Conservation (phyloP, 1,140 invertebrate species). For the Homarus americanus region DNA sequence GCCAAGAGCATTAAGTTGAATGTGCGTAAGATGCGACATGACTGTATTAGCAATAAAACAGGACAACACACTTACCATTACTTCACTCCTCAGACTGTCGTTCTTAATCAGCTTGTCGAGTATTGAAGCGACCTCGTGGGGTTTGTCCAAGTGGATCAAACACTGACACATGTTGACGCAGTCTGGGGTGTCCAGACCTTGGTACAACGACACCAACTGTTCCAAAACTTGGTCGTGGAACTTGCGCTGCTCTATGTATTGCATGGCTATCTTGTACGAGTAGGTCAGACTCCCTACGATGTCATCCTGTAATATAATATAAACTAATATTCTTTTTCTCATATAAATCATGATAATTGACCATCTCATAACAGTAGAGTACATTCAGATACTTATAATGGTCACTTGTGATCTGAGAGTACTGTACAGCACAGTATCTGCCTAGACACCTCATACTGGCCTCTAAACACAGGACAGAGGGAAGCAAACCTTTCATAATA, state of each 20-base stretch:
- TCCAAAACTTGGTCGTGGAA: conserved; percentile 94
- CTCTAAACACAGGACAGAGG: no score
- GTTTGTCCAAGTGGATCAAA: conserved; percentile 96
- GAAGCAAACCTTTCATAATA: no score
- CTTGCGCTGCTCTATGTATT: conserved; percentile 93
- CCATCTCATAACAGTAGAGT: no score
- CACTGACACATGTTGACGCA: conserved; percentile 88
- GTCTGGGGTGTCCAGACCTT: conserved; percentile 80
- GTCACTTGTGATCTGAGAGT: no score
- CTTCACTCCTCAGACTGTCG: conserved; percentile 71
- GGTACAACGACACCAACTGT: conserved; percentile 93
- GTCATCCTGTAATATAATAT: conserved; percentile 83
- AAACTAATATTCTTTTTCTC: no score
- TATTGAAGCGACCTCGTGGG: conserved; percentile 92
- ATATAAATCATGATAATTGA: no score
- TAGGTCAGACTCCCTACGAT: conserved; percentile 94
- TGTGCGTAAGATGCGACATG: no score
- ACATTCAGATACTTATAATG: no score
- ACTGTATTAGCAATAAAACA: no score
- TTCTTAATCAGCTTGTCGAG: conserved; percentile 90
- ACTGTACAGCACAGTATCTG: no score
- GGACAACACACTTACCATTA: conserved; percentile 78
- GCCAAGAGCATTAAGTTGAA: no score
- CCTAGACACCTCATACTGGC: no score
- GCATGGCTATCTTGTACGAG: conserved; percentile 97